Evolutionary conservation across 2,113 vertebrate genomes (phyloP), one percentile per base, ranked within the genome.

Genomic region (Sylvia atricapilla): DNA sequence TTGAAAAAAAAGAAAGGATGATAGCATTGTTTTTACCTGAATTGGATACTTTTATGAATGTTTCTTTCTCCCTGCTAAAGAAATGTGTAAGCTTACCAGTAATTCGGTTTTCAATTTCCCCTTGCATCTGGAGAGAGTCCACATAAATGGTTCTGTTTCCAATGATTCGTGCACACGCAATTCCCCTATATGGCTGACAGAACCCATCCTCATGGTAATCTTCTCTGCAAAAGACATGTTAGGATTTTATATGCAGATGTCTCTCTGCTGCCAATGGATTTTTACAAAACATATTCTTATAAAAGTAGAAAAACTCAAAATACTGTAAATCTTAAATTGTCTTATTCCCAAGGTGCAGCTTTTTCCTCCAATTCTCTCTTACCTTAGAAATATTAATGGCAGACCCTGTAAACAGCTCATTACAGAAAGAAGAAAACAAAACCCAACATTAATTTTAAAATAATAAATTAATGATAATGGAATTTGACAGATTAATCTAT

Each of bases 121-220:
- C 99, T 96, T 99, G 99, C 98, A 99, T 99, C 98, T 99, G 99
- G 35, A 99, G 98, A 17, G 99, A 99, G 96, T 99, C 99, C 77
- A 99, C 99, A 15, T 99, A 99, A 96, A 99, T 99, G 89, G 99
- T 99, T 69, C 98, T 98, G 97, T 99, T 99, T 64, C 99, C 99
- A 33, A 99, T 99, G 97, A 99, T 99, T 87, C 99, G 98, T 1
- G 99, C 99, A 33, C 99, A 99, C 1, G 99, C 99, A n/a, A 99
- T 99, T 63, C 99, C 99, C 15, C 99, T 97, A 84, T 99, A 99
- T 0, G 99, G 99, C 96, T 99, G 99, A 96, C 99, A 99, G 98
- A 99, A 99, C 21, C 99, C 99, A 27, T 99, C 99, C 92, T 99
- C 99, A 3, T 97, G 98, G 33, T 98, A 98, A 94, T 99, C 99